A percentile compares a stretch with the other conserved stretches of the same genome.
Conservation (phyloP, 1,140 invertebrate species). For the Thalassaphorura encarpata region DNA sequence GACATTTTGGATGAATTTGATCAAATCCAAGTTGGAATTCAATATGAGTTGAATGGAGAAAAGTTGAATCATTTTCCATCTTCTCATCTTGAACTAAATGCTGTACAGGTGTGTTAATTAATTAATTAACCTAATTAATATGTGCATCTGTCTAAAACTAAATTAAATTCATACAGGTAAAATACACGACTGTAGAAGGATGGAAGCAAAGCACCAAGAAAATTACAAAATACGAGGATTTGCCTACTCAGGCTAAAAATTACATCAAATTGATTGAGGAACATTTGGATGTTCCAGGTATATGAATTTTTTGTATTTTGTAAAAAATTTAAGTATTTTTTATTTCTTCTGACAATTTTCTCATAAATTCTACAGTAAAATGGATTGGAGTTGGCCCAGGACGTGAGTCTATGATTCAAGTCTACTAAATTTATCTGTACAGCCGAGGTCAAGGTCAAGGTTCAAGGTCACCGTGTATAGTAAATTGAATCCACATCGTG, state of each 20-base stretch:
- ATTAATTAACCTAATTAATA: neutral
- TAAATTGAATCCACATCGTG: too few species aligned
- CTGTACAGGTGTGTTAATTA: constrained; percentile 49
- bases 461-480: too few species aligned
- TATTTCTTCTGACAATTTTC: constrained; percentile 44
- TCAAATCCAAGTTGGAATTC: constrained; percentile 77
- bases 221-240: constrained; percentile 68
- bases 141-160: neutral
- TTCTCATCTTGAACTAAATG: constrained; percentile 55
- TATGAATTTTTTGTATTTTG: constrained; percentile 11
- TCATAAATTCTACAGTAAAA: too few species aligned
- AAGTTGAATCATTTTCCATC: constrained; percentile 69
- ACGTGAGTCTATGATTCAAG: constrained; percentile 57
- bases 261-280: constrained; percentile 83
- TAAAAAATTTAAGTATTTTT: neutral
- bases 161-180: constrained; percentile 48
- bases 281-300: constrained; percentile 73
- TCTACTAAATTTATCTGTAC: too few species aligned
- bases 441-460: too few species aligned
- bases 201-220: constrained; percentile 75
- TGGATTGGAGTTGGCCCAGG: constrained; percentile 95
- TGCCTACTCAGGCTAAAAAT: constrained; percentile 75
- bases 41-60: constrained; percentile 70
- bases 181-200: constrained; percentile 83
- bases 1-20: constrained; percentile 89